Percentiles rank a stretch among this genome's conserved stretches.
phyloP scores from a whole-genome alignment of 1,140 invertebrate genomes.

The Vanessa tameamea region DNA sequence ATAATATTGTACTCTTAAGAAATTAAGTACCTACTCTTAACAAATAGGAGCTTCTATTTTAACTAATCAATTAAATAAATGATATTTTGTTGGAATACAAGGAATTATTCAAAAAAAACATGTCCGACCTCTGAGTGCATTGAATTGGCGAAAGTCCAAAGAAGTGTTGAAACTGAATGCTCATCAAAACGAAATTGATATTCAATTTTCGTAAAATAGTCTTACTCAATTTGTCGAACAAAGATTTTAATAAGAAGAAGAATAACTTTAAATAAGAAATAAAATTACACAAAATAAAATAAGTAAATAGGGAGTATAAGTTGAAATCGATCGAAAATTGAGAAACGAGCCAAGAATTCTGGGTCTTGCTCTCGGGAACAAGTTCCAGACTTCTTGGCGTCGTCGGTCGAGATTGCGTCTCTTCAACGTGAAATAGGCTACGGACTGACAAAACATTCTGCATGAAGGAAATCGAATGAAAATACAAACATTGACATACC shows the following conservation, averaged over 20 bases:
- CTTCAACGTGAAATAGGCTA: slow-evolving; percentile 64
- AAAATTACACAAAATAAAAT: background rate
- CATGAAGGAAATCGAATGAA: slow-evolving; percentile 56
- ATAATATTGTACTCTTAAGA: too few relatives aligned
- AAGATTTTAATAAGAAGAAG: background rate
- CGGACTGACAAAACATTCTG: slow-evolving; percentile 51
- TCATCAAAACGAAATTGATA: slow-evolving; percentile 11
- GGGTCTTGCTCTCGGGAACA: slow-evolving; percentile 15
- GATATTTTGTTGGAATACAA: background rate
- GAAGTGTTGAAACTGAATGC: background rate
- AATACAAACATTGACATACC: slow-evolving; percentile 13
- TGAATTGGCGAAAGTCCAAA: slow-evolving; percentile 32
- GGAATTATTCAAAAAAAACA: background rate
- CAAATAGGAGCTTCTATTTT: too few relatives aligned
- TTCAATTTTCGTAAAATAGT: background rate
- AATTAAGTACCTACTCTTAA: too few relatives aligned
- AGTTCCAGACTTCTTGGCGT: slow-evolving; percentile 46
- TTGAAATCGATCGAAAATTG: slow-evolving; percentile 15
- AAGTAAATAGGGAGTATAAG: background rate
- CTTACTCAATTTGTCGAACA: background rate
- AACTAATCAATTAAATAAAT: background rate
- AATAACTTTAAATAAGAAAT: background rate
- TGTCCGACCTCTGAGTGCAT: slow-evolving; percentile 11
- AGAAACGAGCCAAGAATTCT: slow-evolving; percentile 6
- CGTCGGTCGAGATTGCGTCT: slow-evolving; percentile 38